These are phyloP conservation scores for Opisthocomus hoazin DNA, from an alignment of 2,113 vertebrate genomes.

Conservation along the genomic window DNA sequence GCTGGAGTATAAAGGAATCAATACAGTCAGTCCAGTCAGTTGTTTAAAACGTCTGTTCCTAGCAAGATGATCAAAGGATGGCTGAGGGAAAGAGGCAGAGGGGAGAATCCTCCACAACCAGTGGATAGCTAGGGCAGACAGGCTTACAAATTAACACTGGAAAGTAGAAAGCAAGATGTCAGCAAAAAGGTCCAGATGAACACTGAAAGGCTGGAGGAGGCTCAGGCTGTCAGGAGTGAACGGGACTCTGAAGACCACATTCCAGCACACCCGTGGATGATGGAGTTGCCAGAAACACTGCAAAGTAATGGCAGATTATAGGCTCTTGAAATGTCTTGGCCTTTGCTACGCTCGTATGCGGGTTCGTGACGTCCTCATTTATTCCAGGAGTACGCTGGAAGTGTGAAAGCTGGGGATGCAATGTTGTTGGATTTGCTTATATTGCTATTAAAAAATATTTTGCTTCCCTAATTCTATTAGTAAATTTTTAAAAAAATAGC, in stretches of 20 bases:
- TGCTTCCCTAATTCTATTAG: background rate
- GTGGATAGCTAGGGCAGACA: background rate
- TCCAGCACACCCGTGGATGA: no score
- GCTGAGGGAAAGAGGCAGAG: background rate
- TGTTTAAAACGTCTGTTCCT: background rate
- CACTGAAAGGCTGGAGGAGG: background rate
- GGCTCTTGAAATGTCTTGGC: background rate
- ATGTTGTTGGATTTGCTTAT: background rate
- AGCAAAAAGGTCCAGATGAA: background rate
- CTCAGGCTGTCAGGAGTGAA: background rate
- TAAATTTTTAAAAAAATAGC: background rate
- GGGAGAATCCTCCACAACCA: background rate
- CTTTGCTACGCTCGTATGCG: rapidly evolving
- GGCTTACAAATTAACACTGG: background rate
- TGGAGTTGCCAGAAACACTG: background rate
- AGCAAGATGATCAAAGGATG: background rate
- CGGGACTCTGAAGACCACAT: background rate
- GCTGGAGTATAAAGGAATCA: background rate
- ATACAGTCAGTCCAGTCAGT: background rate
- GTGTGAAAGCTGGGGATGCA: background rate
- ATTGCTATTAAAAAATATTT: background rate
- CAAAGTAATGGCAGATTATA: background rate
- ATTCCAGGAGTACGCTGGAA: background rate
- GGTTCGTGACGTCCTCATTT: background rate
- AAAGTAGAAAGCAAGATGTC: background rate